Evolutionary conservation across 2,888 invertebrate genomes (phyloP).

Genomic region (Apamea anceps): DNA sequence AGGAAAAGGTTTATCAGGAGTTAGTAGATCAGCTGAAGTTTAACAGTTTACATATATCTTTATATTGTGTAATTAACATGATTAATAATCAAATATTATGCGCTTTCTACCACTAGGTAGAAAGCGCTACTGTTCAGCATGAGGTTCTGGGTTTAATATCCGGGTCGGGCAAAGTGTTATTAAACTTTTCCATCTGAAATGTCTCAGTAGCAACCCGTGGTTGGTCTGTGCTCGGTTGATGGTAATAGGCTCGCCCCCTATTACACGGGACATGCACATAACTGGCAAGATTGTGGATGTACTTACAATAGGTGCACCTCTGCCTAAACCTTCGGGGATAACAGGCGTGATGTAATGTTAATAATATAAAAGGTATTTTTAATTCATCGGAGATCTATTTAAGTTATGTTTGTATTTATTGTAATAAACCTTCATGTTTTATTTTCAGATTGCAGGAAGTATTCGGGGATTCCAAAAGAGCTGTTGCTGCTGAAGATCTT

Average conservation of each 20-base stretch:
- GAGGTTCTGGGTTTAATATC: background rate
- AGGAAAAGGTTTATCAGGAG: constrained; percentile 75
- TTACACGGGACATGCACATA: background rate
- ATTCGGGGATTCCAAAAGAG: constrained; percentile 59
- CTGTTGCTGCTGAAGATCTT: constrained; percentile 63
- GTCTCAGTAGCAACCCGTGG: background rate
- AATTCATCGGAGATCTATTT: background rate
- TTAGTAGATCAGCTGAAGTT: constrained; percentile 33
- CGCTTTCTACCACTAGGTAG: too few species aligned
- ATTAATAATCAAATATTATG: too few species aligned
- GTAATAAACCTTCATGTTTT: background rate
- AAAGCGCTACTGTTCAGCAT: background rate
- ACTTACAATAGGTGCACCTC: too few species aligned
- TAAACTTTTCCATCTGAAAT: background rate
- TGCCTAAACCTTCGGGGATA: too few species aligned
- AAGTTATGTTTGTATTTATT: background rate
- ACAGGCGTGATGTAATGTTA: background rate
- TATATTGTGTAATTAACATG: background rate
- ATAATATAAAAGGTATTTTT: background rate
- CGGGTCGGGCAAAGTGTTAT: background rate
- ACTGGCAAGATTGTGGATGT: background rate
- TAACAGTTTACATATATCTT: background rate
- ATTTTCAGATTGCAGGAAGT: constrained; percentile 61
- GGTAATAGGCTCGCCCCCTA: background rate
- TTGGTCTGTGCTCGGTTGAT: background rate